Percentiles rank a stretch among this genome's conserved stretches.
These are phyloP conservation scores for Catostomus latipinnis DNA, from an alignment of 2,797 vertebrate species.

Conservation along the genomic window DNA sequence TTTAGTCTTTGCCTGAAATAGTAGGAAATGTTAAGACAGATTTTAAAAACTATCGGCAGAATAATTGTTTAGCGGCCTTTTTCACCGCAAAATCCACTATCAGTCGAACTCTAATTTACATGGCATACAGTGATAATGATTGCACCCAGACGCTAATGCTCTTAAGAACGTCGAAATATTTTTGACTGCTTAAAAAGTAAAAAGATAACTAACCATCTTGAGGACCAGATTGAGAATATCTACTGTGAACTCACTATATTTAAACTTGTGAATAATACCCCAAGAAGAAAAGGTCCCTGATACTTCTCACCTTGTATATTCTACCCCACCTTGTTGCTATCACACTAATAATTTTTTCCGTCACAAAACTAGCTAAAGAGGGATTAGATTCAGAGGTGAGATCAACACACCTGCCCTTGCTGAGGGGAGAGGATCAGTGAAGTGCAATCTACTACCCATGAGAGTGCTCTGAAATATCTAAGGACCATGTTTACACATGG, in stretches of 20 bases:
- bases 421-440: constrained; percentile 29
- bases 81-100: no score
- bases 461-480: constrained; percentile 31
- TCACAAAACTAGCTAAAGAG: constrained; percentile 33
- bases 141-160: no score
- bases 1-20: no score
- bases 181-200: not conserved
- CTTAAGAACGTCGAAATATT: not conserved
- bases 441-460: not conserved
- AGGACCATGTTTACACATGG: constrained; percentile 1
- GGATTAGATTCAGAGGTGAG: constrained; percentile 38
- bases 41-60: no score
- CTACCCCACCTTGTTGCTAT: not conserved
- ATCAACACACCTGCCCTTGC: constrained; percentile 26
- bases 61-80: no score
- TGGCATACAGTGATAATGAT: no score
- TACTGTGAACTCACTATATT: not conserved
- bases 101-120: no score
- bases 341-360: not conserved
- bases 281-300: not conserved
- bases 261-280: not conserved
- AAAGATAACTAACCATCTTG: not conserved
- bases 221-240: not conserved
- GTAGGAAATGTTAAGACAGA: no score
- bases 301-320: not conserved